phyloP scores from a whole-genome alignment of 1,140 invertebrate species.

The Apis mellifera region DNA sequence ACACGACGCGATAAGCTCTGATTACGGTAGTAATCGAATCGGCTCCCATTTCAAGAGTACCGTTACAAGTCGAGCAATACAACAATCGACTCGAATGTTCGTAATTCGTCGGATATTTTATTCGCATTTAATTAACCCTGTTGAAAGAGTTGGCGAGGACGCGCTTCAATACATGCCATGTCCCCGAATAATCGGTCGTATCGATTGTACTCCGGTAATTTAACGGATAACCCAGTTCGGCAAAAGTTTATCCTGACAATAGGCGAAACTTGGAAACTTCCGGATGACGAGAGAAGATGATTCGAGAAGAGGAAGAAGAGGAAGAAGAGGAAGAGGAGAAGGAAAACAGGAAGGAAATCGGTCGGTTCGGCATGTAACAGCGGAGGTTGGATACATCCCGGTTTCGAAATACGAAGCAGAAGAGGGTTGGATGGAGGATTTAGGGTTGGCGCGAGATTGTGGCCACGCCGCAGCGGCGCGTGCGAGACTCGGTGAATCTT shows the following conservation, averaged over 20 bases:
- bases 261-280: background rate
- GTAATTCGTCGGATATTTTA: background rate
- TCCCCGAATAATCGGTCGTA: background rate
- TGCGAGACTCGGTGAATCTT: slow-evolving; percentile 74
- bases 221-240: background rate
- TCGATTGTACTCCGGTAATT: background rate
- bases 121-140: slow-evolving; percentile 10
- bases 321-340: background rate
- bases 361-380: slow-evolving; percentile 52
- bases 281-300: too few relatives aligned
- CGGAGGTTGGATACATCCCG: slow-evolving; percentile 32
- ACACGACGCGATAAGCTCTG: slow-evolving; percentile 61
- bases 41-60: slow-evolving; percentile 54
- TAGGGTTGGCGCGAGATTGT: slow-evolving; percentile 66
- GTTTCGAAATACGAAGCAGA: slow-evolving; percentile 34
- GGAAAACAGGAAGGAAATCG: background rate
- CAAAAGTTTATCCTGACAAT: background rate
- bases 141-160: too few relatives aligned
- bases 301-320: too few relatives aligned
- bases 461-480: slow-evolving; percentile 66
- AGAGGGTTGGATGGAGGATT: slow-evolving; percentile 39
- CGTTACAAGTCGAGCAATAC: slow-evolving; percentile 30
- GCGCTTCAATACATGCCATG: background rate
- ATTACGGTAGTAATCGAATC: slow-evolving; percentile 46
- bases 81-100: background rate